These are phyloP conservation scores for Drosophila greeni DNA, from an alignment of 2,888 invertebrate species.

Conservation along the genomic window DNA sequence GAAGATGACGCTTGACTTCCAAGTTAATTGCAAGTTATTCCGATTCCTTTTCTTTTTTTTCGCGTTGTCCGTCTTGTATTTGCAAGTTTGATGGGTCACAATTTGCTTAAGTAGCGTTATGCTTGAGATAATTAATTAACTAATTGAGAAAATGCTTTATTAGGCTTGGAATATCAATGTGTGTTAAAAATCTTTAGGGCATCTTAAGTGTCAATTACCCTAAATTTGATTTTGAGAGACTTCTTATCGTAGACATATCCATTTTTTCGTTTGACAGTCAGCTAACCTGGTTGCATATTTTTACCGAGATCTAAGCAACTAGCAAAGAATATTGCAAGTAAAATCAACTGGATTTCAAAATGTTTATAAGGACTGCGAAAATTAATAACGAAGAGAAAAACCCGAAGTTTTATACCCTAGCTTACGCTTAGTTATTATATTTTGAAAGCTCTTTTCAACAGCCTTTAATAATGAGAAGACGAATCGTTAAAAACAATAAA, in stretches of 20 bases:
- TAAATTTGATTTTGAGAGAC: not conserved
- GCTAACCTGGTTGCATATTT: not conserved
- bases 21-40: slow-evolving; percentile 57
- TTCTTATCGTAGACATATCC: too few relatives aligned
- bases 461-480: slow-evolving; percentile 5
- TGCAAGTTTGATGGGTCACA: slow-evolving; percentile 61
- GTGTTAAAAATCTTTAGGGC: not conserved
- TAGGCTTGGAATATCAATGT: not conserved
- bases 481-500: slow-evolving; percentile 37
- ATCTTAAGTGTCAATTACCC: not conserved
- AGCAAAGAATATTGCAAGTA: slow-evolving; percentile 1
- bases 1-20: slow-evolving; percentile 58
- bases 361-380: slow-evolving; percentile 29
- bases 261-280: too few relatives aligned
- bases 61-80: slow-evolving; percentile 18
- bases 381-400: slow-evolving; percentile 61
- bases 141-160: slow-evolving; percentile 10
- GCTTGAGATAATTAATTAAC: slow-evolving; percentile 37
- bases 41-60: slow-evolving; percentile 16
- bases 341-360: not conserved
- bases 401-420: not conserved
- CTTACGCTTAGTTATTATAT: not conserved
- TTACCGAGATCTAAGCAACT: not conserved
- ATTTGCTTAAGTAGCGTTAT: slow-evolving; percentile 18
- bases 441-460: not conserved